Base-by-base conservation (phyloP, 1,140 invertebrate genomes). In the Tribolium castaneum region DNA sequence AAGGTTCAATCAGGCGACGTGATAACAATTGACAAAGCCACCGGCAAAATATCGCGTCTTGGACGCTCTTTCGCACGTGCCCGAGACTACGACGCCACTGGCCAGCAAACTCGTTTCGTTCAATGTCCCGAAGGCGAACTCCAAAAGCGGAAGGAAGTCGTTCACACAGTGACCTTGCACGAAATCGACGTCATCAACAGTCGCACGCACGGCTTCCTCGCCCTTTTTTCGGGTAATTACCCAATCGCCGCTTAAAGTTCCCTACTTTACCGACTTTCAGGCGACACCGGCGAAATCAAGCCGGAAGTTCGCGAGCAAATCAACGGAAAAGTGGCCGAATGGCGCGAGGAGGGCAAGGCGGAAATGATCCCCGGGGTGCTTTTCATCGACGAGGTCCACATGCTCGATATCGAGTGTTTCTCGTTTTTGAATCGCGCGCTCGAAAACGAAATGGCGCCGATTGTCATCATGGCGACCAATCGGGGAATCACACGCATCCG, bases 381-480 rank as follows among this genome's bases (percentile, higher is more conserved):
- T 0, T 97, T 98, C 81, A 94, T 97, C 82, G 96, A 98, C 82
- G 96, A 97, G 88, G 97, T 97, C 0, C 98, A 99, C 85, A 99
- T 99, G 98, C 88, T 99, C 78, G 98, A 99, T 84, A 97, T 99
- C 62, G 98, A 99, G 86, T 99, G 98, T 86, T 99, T 99, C 88
- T 99, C 98, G 0, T 99, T 97, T 86, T 87, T 99, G 0, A 99
- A 99, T 89, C 91, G 98, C 54, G 98, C 98, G 0, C 87, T 99
- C 16, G 98, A 99, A 85, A 95, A 95, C 80, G 98, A 99, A 83
- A 98, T 99, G 91, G 95, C 98, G 0, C 98, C 98, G 0, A 94
- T 99, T 19, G 93, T 99, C 1, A 97, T 99, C 6, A 99, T 99
- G 96, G 98, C 98, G 1, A 99, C 98, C n/a, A 99, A 99, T 88